Base-by-base conservation (phyloP, 2,113 vertebrate species). In the Cranoglanis bouderius region DNA sequence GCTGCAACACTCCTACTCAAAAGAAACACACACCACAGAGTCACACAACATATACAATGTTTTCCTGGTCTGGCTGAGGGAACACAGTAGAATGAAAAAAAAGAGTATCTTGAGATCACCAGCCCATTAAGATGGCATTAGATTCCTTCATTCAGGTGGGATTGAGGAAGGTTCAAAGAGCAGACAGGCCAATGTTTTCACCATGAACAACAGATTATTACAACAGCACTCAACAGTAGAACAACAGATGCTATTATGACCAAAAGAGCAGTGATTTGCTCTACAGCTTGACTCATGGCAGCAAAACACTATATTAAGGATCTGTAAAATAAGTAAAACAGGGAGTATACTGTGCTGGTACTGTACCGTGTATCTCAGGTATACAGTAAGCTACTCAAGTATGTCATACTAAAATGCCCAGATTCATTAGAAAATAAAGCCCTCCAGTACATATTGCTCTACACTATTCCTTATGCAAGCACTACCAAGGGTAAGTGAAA, bases 1-100 rank as follows among this genome's bases (percentile, higher is more conserved):
- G 89, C 97, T 97, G 65, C 98, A 99, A 94, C 98, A 99, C 94
- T 97, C 97, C 96, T 98, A 96, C 92, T 94, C 90, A 40, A 96
- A 94, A 46, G 16, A 91, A 2, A 88, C 5, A 89, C 59, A 82
- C 57, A 81, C 3, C 77, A 53, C 78, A 81, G 8, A 82, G 55
- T 55, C 19, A n/a, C 6, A 57, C 10, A 40, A 74, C 49, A 57
- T 55, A 55, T 61, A 84, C 82, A 67, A 32, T 53, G 49, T 49
- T 85, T n/a, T 55, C 4, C 32, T 29, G 26, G 24, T 29, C 32
- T 59, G 70, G 3, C 21, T 75, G 70, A 38, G 29, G 19, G 24
- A 26, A 75, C 72, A 74, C 21, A 75, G 40, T 24, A 26, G 21
- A n/a, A 78, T 16, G 40, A 18, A 40, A 40, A 74, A 86, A 65